Conservation (phyloP, 2,113 vertebrate species). For the Meles meles region DNA sequence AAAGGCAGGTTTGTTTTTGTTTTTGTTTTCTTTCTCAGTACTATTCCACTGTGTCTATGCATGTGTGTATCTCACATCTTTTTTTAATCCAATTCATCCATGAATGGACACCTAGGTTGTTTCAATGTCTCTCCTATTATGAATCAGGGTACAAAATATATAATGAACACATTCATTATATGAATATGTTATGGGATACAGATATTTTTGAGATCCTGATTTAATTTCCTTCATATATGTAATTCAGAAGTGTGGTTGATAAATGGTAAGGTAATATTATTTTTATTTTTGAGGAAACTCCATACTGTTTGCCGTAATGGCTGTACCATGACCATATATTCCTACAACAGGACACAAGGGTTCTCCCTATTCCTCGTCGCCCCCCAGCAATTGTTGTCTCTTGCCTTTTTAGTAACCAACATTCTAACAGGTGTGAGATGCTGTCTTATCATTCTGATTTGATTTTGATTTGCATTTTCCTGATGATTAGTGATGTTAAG, state of each 20-base stretch:
- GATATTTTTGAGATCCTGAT: not conserved
- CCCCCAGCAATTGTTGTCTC: not conserved
- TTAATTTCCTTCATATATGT: not conserved
- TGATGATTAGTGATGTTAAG: not conserved
- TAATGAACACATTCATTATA: no score
- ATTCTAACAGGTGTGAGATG: not conserved
- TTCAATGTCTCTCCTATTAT: not conserved
- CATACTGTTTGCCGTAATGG: not conserved
- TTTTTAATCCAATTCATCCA: not conserved
- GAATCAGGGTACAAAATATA: not conserved
- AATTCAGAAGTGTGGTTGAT: not conserved
- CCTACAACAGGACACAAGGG: not conserved
- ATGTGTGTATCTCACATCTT: not conserved
- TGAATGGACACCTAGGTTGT: not conserved
- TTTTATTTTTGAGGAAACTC: not conserved
- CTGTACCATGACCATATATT: not conserved
- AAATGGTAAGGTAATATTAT: not conserved
- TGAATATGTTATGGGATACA: no score
- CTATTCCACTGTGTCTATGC: not conserved
- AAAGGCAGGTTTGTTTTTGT: not conserved
- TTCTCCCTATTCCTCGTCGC: not conserved
- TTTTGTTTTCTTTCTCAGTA: not conserved
- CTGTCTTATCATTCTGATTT: not conserved
- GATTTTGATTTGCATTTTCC: not conserved
- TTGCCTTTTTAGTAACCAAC: not conserved